Conservation (phyloP, 1,140 invertebrate genomes). For the Cepaea nemoralis region DNA sequence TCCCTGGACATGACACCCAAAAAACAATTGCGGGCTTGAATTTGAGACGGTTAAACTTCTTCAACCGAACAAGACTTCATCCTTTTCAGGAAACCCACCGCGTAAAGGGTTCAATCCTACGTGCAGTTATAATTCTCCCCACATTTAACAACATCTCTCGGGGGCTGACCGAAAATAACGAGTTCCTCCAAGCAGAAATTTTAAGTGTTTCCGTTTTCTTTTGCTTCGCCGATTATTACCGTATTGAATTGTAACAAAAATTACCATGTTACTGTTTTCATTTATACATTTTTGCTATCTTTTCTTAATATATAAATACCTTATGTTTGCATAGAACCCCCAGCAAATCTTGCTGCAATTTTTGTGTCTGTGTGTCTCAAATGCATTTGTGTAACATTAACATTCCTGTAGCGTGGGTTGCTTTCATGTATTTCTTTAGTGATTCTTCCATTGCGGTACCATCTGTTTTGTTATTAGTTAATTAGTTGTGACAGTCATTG, state of each 20-base stretch:
- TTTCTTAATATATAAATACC: neutral
- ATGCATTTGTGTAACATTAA: conserved; percentile 1
- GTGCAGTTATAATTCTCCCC: no score
- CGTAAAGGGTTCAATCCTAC: no score
- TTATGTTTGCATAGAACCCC: neutral
- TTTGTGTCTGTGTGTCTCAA: no score
- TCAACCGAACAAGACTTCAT: no score
- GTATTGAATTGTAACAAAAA: neutral
- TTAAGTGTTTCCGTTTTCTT: neutral
- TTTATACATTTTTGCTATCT: neutral
- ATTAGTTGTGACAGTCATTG: neutral
- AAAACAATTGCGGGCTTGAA: no score
- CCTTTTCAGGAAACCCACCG: no score
- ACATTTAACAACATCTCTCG: no score
- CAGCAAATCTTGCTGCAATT: neutral
- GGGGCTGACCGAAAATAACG: no score
- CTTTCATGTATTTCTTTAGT: no score
- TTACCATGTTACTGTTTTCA: neutral
- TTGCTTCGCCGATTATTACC: neutral
- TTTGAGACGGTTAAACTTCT: no score
- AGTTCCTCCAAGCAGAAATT: neutral
- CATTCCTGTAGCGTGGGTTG: neutral
- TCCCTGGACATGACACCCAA: no score
- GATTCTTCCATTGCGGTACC: no score
- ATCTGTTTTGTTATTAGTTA: neutral